phyloP scores from a whole-genome alignment of 2,888 invertebrate genomes.

The Dysmachus trigonus region DNA sequence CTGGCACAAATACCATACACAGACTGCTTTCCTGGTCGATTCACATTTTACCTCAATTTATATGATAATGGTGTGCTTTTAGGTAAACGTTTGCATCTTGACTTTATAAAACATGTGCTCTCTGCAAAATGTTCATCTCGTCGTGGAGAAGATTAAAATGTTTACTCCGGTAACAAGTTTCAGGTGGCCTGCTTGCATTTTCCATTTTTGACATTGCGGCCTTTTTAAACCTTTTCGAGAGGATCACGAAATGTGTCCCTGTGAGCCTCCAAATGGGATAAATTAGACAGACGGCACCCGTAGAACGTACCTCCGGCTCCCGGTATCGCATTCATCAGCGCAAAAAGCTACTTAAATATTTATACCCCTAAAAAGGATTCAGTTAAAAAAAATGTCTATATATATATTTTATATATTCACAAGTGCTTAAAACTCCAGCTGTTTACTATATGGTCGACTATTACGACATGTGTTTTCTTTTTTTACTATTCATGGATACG shows the following conservation, averaged over 20 bases:
- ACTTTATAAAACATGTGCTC: neutral
- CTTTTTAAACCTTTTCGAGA: neutral
- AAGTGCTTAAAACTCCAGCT: neutral
- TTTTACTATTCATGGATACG: neutral
- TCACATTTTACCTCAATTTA: neutral
- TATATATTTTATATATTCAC: neutral
- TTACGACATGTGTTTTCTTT: neutral
- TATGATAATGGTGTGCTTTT: neutral
- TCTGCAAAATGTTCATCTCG: neutral
- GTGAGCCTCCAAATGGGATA: neutral
- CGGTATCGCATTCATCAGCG: neutral
- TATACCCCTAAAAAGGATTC: neutral
- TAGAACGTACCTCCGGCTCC: neutral
- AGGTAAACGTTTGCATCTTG: neutral
- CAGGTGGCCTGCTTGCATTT: neutral
- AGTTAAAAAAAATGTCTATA: neutral
- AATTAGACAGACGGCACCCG: neutral
- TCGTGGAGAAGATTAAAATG: neutral
- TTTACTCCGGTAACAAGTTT: neutral
- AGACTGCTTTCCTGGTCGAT: neutral
- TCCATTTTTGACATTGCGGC: neutral
- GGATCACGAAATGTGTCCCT: neutral
- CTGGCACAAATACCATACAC: no score
- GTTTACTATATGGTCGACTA: neutral
- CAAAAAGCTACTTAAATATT: neutral